Evolutionary conservation across 2,797 vertebrate genomes (phyloP).

Genomic region (Varecia variegata): DNA sequence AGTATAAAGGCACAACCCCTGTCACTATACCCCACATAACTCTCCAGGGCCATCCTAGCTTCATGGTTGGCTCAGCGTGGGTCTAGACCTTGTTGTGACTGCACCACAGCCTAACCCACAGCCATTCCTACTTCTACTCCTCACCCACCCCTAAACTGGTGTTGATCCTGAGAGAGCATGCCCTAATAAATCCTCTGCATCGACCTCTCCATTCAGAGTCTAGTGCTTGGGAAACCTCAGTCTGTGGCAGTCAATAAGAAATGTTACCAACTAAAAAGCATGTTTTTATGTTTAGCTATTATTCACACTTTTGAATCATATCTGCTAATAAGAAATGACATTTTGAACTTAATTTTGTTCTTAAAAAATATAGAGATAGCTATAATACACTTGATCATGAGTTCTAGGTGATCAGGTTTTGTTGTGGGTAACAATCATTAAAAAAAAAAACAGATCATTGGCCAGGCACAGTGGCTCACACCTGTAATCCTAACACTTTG

Average conservation of each 20-base stretch:
- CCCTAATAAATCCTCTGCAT: not conserved
- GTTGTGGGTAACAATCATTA: slow-evolving; percentile 27
- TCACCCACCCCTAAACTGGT: not conserved
- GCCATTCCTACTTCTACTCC: not conserved
- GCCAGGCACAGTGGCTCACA: not conserved
- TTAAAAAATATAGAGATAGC: not conserved
- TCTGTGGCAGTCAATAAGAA: not conserved
- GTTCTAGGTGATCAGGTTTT: not conserved
- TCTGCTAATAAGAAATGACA: not conserved
- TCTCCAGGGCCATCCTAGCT: not conserved
- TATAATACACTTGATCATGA: not conserved
- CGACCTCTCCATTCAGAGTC: not conserved
- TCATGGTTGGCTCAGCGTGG: not conserved
- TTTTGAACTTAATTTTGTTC: not conserved
- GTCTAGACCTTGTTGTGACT: not conserved
- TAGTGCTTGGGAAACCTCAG: not conserved
- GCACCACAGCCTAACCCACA: not conserved
- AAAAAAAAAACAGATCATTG: not conserved
- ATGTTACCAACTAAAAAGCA: not conserved
- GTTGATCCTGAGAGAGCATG: not conserved
- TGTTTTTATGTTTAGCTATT: not conserved
- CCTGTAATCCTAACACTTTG: not conserved
- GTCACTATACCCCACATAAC: not conserved
- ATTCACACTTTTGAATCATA: not conserved
- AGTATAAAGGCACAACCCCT: accelerated